Percentiles rank a stretch among this genome's conserved stretches.
These are phyloP conservation scores for Dichetophora obliterata DNA, from an alignment of 2,888 invertebrate genomes.

Conservation along the genomic window DNA sequence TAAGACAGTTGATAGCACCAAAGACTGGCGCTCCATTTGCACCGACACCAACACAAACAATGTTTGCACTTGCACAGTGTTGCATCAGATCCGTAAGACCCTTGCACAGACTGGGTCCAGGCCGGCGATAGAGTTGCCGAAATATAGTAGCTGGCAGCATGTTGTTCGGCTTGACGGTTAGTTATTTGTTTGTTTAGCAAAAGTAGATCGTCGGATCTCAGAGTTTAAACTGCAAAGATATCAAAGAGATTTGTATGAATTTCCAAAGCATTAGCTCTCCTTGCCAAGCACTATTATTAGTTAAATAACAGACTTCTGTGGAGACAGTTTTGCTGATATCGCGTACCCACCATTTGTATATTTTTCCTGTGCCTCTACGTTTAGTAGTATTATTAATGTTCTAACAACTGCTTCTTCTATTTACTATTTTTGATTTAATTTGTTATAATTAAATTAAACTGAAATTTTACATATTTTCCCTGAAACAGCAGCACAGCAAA, in stretches of 20 bases:
- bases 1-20: conserved; percentile 63
- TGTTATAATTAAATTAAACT: neutral
- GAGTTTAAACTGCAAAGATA: neutral
- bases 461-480: neutral
- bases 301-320: too few species aligned
- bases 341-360: neutral
- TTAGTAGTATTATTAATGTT: neutral
- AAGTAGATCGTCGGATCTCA: neutral
- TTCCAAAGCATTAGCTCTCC: too few species aligned
- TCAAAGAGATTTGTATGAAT: neutral
- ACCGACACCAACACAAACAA: neutral
- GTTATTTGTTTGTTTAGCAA: neutral
- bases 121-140: conserved; percentile 62
- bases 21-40: conserved; percentile 47
- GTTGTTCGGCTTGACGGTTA: neutral
- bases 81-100: conserved; percentile 62
- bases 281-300: too few species aligned
- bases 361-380: neutral
- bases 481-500: neutral
- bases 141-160: conserved; percentile 67
- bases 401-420: neutral
- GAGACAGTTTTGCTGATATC: neutral
- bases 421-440: neutral
- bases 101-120: conserved; percentile 57
- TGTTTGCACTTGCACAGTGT: conserved; percentile 52